Conservation (phyloP, 2,888 invertebrate species). For the Eupithecia inturbata region DNA sequence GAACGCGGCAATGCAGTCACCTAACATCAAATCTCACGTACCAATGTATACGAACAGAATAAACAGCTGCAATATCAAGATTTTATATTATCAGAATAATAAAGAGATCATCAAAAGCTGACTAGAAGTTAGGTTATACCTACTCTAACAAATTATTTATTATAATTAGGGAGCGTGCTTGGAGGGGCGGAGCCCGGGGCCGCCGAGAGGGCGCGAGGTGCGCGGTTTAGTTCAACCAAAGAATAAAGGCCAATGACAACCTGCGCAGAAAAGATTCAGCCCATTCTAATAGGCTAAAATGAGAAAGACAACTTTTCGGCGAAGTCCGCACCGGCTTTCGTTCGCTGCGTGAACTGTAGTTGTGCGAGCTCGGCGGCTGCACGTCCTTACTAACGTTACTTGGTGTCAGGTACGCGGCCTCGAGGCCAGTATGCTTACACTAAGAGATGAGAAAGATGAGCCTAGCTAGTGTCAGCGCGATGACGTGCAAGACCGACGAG, state of each 20-base stretch:
- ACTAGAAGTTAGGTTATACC: conserved; percentile 80
- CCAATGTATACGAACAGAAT: conserved; percentile 71
- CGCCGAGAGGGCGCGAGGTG: conserved; percentile 7
- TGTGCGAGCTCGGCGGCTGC: conserved; percentile 22
- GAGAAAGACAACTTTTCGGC: background rate
- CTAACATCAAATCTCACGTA: conserved; percentile 71
- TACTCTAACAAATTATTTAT: conserved; percentile 73
- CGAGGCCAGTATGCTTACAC: conserved; percentile 66
- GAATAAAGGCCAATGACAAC: background rate
- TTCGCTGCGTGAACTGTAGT: background rate
- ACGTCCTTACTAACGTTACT: conserved; percentile 60
- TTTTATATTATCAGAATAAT: conserved; percentile 71
- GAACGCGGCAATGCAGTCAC: conserved; percentile 47
- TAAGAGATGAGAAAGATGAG: conserved; percentile 68
- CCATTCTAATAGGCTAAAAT: background rate
- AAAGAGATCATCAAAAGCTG: conserved; percentile 81
- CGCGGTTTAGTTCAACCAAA: background rate
- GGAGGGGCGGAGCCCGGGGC: conserved; percentile 30
- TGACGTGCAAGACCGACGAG: conserved; percentile 27
- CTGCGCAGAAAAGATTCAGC: background rate
- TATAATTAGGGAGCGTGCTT: conserved; percentile 36
- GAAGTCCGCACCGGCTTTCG: background rate
- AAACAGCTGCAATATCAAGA: conserved; percentile 71
- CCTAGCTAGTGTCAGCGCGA: conserved; percentile 73
- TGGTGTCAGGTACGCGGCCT: conserved; percentile 80